Evolutionary conservation across 2,888 invertebrate species (phyloP).

Genomic region (Exocentrus adspersus): DNA sequence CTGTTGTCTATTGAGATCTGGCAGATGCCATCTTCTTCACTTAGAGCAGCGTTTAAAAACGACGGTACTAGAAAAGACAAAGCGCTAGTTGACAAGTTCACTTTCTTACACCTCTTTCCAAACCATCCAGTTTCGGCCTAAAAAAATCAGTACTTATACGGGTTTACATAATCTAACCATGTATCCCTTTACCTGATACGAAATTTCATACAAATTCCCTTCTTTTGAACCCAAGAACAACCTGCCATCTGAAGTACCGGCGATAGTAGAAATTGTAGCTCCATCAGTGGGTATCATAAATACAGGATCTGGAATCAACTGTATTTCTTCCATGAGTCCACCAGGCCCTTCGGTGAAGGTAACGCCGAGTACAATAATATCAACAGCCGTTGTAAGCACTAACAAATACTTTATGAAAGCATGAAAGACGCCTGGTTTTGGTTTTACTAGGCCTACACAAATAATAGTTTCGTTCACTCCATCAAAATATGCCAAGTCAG

Average conservation of each 20-base stretch:
- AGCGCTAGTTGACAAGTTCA: constrained; percentile 91
- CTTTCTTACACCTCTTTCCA: constrained; percentile 92
- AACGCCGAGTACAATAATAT: constrained; percentile 87
- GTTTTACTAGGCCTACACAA: constrained; percentile 89
- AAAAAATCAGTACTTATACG: constrained; percentile 52
- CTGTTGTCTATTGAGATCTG: constrained; percentile 91
- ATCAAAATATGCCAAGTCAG: constrained; percentile 97
- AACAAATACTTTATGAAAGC: constrained; percentile 90
- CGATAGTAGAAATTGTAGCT: constrained; percentile 82
- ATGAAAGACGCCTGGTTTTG: constrained; percentile 90
- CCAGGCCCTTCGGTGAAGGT: constrained; percentile 68
- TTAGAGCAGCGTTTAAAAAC: constrained; percentile 85
- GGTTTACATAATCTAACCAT: neutral
- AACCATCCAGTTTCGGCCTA: constrained; percentile 91
- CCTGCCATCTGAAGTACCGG: constrained; percentile 83
- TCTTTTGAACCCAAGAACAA: constrained; percentile 96
- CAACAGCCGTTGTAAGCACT: constrained; percentile 92
- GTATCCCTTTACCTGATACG: constrained; percentile 80
- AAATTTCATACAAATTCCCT: constrained; percentile 93
- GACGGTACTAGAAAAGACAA: constrained; percentile 90
- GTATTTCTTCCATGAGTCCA: constrained; percentile 78
- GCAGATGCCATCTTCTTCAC: constrained; percentile 88
- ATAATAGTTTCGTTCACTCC: constrained; percentile 94
- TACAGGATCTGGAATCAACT: constrained; percentile 93
- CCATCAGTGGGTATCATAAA: constrained; percentile 93